A percentile compares a stretch with the other conserved stretches of the same genome.
phyloP scores from a whole-genome alignment of 2,113 vertebrate genomes.

The Acinonyx jubatus region DNA sequence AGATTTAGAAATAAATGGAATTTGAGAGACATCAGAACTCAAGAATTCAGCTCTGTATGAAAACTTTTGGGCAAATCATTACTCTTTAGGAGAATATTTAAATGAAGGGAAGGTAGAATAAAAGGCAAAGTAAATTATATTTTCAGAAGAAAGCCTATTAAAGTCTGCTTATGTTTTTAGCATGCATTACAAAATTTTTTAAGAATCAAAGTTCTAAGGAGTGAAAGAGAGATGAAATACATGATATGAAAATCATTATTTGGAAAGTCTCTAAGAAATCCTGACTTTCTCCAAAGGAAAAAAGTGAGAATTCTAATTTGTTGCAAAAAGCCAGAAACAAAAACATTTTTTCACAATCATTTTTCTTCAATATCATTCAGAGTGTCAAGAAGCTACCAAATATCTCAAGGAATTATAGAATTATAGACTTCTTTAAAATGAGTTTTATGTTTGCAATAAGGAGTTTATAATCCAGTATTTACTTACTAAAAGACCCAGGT shows the following conservation, averaged over 20 bases:
- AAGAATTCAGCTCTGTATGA: not conserved
- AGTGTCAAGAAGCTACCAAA: not conserved
- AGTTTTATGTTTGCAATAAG: not conserved
- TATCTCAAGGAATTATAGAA: not conserved
- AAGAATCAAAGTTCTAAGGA: not conserved
- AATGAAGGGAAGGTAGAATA: not conserved
- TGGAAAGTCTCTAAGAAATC: not conserved
- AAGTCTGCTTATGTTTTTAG: not conserved
- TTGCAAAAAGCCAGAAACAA: not conserved
- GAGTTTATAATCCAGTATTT: not conserved
- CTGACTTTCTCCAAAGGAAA: not conserved
- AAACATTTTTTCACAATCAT: not conserved
- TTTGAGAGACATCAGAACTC: not conserved
- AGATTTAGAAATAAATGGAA: constrained; percentile 9
- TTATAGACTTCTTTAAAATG: not conserved
- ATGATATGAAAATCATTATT: not conserved
- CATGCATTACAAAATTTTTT: not conserved
- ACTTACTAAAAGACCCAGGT: not conserved
- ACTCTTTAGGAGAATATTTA: not conserved
- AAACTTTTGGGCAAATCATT: not conserved
- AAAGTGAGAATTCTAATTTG: not conserved
- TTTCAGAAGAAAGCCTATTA: not conserved
- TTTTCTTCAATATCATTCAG: not conserved
- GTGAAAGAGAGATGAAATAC: not conserved
- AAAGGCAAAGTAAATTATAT: not conserved